Conservation (phyloP, 2,113 vertebrate genomes). For the Pseudonaja textilis region DNA sequence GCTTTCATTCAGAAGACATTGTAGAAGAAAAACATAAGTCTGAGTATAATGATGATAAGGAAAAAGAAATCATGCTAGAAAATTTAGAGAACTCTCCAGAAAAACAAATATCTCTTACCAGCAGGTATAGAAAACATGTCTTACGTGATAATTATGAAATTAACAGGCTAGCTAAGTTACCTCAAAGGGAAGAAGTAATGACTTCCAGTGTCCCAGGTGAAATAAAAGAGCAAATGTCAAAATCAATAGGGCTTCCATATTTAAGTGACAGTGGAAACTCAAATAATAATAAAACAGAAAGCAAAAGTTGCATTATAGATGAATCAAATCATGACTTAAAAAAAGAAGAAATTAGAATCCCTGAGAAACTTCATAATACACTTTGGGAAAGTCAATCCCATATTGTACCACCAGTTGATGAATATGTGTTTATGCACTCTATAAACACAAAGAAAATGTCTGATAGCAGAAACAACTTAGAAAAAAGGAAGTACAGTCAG, state of each 20-base stretch:
- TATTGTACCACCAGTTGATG: neutral
- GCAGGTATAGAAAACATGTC: neutral
- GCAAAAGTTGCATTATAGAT: neutral
- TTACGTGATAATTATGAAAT: neutral
- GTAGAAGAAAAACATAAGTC: conserved; percentile 42
- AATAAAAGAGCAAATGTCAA: neutral
- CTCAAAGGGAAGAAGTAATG: neutral
- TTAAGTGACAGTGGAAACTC: conserved; percentile 38
- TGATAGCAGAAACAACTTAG: neutral
- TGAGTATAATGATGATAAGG: conserved; percentile 29
- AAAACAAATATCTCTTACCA: conserved; percentile 29
- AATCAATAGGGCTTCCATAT: conserved; percentile 25
- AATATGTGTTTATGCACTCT: neutral
- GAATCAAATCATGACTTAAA: conserved; percentile 16
- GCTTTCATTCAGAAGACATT: neutral
- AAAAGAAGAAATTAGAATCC: neutral
- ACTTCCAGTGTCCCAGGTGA: neutral
- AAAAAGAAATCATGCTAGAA: conserved; percentile 52
- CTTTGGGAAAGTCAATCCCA: neutral
- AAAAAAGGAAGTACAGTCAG: conserved; percentile 11
- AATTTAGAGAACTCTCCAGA: conserved; percentile 48
- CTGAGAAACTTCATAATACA: neutral
- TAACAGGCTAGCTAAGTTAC: neutral
- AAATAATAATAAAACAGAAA: conserved; percentile 17
- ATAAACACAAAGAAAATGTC: conserved; percentile 13